phyloP scores from a whole-genome alignment of 2,113 vertebrate species.

The Uropsilus gracilis region DNA sequence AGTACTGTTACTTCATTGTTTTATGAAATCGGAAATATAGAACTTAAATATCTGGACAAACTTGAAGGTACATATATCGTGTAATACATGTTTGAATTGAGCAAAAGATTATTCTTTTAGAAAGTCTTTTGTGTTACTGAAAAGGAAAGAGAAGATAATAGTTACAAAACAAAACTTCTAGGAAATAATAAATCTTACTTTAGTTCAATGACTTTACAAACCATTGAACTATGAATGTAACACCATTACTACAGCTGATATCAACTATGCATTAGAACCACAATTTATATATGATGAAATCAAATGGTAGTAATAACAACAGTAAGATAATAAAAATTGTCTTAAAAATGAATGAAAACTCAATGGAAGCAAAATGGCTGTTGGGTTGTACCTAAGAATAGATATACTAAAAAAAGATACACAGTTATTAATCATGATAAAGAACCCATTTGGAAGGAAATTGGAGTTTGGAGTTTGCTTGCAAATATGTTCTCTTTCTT shows the following conservation, averaged over 20 bases:
- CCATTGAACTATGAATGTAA: not conserved
- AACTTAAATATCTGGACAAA: not conserved
- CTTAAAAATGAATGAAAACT: not conserved
- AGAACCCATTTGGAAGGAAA: not conserved
- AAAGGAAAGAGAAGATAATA: not conserved
- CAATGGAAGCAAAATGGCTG: not conserved
- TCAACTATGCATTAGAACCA: not conserved
- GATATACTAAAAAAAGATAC: not conserved
- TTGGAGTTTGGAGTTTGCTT: not conserved
- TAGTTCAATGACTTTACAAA: not conserved
- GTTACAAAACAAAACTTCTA: not conserved
- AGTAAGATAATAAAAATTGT: not conserved
- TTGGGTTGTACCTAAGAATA: slow-evolving; percentile 1
- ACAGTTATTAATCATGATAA: not conserved
- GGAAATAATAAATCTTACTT: not conserved
- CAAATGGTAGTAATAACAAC: not conserved
- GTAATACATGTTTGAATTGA: not conserved
- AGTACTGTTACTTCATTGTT: not conserved
- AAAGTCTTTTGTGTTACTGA: not conserved
- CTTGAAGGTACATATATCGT: not conserved
- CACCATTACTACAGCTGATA: not conserved
- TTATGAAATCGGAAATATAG: not conserved
- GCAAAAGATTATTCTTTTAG: not conserved
- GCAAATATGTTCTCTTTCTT: not conserved
- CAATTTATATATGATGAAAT: not conserved